A percentile compares a stretch with the other conserved stretches of the same genome.
Conservation (phyloP, 2,888 invertebrate genomes). For the Hemithea aestivaria region DNA sequence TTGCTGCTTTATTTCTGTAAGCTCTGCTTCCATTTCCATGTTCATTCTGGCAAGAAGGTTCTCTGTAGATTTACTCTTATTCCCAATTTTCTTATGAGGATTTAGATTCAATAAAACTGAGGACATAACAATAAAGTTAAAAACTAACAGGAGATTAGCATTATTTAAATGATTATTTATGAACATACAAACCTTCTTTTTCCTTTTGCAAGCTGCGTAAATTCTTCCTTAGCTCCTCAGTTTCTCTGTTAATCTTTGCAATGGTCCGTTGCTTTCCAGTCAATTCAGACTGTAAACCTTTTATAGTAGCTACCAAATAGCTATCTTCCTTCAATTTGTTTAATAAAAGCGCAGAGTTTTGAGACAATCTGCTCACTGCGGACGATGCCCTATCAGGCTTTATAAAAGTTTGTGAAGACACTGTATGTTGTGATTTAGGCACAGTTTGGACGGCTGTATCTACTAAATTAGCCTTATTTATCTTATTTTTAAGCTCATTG, state of each 20-base stretch:
- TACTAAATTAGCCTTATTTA: slow-evolving; percentile 55
- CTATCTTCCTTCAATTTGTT: slow-evolving; percentile 83
- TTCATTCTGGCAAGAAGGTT: slow-evolving; percentile 60
- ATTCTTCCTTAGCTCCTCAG: slow-evolving; percentile 87
- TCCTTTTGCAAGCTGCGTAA: slow-evolving; percentile 87
- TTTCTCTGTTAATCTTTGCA: slow-evolving; percentile 84
- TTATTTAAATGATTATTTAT: too few species aligned
- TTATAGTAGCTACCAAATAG: slow-evolving; percentile 87
- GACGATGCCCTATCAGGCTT: slow-evolving; percentile 63
- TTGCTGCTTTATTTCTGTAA: slow-evolving; percentile 62
- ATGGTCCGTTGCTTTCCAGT: slow-evolving; percentile 86
- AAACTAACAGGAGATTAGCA: too few species aligned
- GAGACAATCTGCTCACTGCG: slow-evolving; percentile 74
- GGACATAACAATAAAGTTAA: slow-evolving; percentile 24
- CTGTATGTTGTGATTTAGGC: slow-evolving; percentile 43
- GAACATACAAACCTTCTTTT: slow-evolving; percentile 77
- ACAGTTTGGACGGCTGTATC: slow-evolving; percentile 73
- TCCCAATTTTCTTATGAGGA: slow-evolving; percentile 57
- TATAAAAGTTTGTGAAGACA: slow-evolving; percentile 57
- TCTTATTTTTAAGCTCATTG: slow-evolving; percentile 76
- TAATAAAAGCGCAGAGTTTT: slow-evolving; percentile 72
- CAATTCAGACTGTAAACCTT: slow-evolving; percentile 87
- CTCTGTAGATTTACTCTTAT: slow-evolving; percentile 61
- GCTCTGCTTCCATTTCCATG: slow-evolving; percentile 65
- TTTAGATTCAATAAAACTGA: slow-evolving; percentile 61